A percentile compares a stretch with the other conserved stretches of the same genome.
Evolutionary conservation across 2,797 vertebrate species (phyloP).

Genomic region (Rhyacichthys aspro): DNA sequence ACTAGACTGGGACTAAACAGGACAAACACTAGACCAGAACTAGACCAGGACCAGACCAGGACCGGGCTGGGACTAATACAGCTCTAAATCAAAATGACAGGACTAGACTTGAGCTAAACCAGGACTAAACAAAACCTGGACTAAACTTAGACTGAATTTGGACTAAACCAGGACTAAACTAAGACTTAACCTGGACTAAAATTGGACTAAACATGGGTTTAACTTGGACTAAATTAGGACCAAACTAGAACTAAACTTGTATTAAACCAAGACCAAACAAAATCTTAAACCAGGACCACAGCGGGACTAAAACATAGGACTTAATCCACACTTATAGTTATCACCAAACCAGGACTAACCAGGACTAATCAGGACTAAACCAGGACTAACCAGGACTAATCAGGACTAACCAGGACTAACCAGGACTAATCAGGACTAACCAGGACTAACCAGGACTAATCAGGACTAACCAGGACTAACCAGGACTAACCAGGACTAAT

Average conservation of each 20-base stretch:
- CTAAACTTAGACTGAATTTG: too few relatives aligned
- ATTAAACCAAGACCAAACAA: neutral
- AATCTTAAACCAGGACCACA: neutral
- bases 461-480: neutral
- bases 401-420: neutral
- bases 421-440: neutral
- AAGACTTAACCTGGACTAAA: neutral
- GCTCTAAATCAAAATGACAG: too few relatives aligned
- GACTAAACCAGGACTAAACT: neutral
- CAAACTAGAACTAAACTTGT: neutral
- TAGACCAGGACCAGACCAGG: too few relatives aligned
- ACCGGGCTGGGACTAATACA: too few relatives aligned
- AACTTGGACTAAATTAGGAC: neutral
- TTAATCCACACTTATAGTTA: too few relatives aligned
- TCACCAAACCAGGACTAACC: too few relatives aligned
- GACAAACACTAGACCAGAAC: too few relatives aligned
- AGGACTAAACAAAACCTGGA: too few relatives aligned
- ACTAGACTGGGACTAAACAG: too few relatives aligned
- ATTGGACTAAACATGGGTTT: neutral
- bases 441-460: neutral
- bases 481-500: neutral
- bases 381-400: neutral
- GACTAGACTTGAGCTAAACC: too few relatives aligned
- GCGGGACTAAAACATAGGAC: neutral
- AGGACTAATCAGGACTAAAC: neutral